These are phyloP conservation scores for Hyles vespertilio DNA, from an alignment of 1,140 invertebrate species.

Conservation along the genomic window DNA sequence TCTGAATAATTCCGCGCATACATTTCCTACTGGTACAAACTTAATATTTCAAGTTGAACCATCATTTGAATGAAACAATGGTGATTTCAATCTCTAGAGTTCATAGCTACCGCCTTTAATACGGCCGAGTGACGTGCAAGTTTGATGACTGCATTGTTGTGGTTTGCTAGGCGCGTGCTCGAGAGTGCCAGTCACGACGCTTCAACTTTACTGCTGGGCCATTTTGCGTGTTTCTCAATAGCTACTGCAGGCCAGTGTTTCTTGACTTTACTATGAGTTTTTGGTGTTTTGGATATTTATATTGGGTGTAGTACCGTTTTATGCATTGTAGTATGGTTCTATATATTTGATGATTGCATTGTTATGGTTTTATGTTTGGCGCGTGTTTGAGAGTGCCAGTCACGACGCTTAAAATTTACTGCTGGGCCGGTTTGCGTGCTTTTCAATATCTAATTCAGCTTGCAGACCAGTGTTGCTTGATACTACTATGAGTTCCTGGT, in stretches of 20 bases:
- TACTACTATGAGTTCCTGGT: no score
- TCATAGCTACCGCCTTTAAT: background rate
- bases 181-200: background rate
- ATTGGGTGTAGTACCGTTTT: no score
- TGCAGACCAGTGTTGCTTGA: no score
- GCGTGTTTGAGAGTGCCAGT: background rate
- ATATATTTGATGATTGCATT: conserved; percentile 2
- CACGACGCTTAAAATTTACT: background rate
- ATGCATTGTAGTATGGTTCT: no score
- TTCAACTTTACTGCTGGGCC: background rate
- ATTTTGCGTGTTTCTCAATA: background rate
- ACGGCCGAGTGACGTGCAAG: conserved; percentile 3
- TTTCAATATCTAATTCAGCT: background rate
- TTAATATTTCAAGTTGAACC: no score
- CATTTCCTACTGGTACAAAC: no score
- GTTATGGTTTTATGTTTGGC: conserved; percentile 6
- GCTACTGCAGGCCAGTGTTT: no score
- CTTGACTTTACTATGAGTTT: no score
- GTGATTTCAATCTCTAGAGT: no score
- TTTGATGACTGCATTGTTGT: conserved; percentile 8
- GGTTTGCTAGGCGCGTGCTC: conserved; percentile 7
- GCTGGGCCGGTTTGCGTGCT: background rate
- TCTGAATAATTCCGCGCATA: no score
- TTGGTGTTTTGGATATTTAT: no score
- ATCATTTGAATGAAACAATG: no score